A percentile compares a stretch with the other conserved stretches of the same genome.
These are phyloP conservation scores for Drosophila burlai DNA, from an alignment of 1,140 invertebrate genomes.

Conservation along the genomic window DNA sequence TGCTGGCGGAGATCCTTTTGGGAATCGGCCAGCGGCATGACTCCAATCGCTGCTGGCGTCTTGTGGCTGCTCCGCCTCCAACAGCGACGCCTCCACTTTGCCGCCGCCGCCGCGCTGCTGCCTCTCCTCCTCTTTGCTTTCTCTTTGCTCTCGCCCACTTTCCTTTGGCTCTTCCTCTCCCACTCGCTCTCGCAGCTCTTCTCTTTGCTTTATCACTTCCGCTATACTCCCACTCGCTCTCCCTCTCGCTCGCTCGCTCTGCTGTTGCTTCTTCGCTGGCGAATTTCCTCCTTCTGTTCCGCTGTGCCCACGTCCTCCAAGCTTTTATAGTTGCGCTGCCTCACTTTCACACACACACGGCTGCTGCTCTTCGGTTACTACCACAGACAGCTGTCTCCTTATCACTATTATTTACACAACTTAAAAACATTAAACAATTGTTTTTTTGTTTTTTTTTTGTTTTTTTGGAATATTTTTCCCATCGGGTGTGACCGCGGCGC, in stretches of 20 bases:
- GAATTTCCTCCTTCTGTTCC: slow-evolving; percentile 30
- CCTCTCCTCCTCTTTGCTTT: neutral
- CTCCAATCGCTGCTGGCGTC: slow-evolving; percentile 55
- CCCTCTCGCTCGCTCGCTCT: slow-evolving; percentile 33
- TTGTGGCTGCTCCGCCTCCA: slow-evolving; percentile 26
- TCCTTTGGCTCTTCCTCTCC: slow-evolving; percentile 1
- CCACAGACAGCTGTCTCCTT: slow-evolving; percentile 40
- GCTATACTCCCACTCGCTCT: slow-evolving; percentile 29
- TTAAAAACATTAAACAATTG: slow-evolving; percentile 32
- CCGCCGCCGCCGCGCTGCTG: neutral
- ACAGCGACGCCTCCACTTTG: slow-evolving; percentile 19
- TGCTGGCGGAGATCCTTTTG: slow-evolving; percentile 81
- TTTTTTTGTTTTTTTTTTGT: slow-evolving; percentile 22
- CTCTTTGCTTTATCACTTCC: slow-evolving; percentile 53
- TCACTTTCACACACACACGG: neutral
- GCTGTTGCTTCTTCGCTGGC: slow-evolving; percentile 34
- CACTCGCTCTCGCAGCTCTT: slow-evolving; percentile 1
- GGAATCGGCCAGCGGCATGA: slow-evolving; percentile 84
- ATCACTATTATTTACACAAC: slow-evolving; percentile 55
- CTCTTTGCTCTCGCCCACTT: slow-evolving; percentile 4
- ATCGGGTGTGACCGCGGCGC: slow-evolving; percentile 6
- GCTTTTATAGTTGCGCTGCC: slow-evolving; percentile 23
- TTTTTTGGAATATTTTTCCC: slow-evolving; percentile 19
- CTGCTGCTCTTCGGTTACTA: slow-evolving; percentile 13
- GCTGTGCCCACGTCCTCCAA: slow-evolving; percentile 13